Base-by-base conservation (phyloP, 37 sponge, comb jelly and placozoan species). In the Ianthella basta region DNA sequence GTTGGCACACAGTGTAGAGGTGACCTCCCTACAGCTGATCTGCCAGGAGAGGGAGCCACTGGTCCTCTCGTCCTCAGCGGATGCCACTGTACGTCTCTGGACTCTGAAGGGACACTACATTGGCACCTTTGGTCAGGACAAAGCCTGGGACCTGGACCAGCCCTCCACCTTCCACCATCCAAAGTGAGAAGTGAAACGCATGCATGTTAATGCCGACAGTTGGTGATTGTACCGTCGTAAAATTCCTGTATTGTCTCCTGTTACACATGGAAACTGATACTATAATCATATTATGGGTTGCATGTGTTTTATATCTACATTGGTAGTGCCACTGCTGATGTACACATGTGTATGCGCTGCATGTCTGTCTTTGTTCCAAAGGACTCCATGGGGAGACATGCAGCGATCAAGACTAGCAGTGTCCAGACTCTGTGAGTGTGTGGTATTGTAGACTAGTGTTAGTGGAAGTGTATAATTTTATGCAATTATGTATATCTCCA, bases 41-140 rank as follows among this genome's bases (percentile, higher is more conserved):
- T 36, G 60, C 4, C 93, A 90, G 56, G 91, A 86, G 55, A 41
- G 60, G 18, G 67, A 84, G 27, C 78, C 84, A 18, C 77, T 98
- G 36, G 74, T 98, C 10, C 78, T 96, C 34, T 88, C 95, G 12
- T 84, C 88, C 34, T 94, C 97, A 30, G 93, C 86, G 13, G 97
- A 96, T 85, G 69, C 89, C 50, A 92, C 91, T 4, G 93, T 89
- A 61, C 39, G 95, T 44, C 72, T 98, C 66, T 98, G 99, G 99
- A 98, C 89, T 21, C 37, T 91, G 5, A 59, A 86, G 27, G 97
- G 99, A 23, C 86, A 94, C 73, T 92, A 67, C 68, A 84, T 98
- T 18, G 99, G 99, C 24, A 94, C 85, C 21, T 98, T 98, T 92
- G 99, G 99, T 0, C 97, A 97, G 74, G 75, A 84, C 24, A 78